phyloP scores from a whole-genome alignment of 2,888 invertebrate genomes.

The Alcis repandata region DNA sequence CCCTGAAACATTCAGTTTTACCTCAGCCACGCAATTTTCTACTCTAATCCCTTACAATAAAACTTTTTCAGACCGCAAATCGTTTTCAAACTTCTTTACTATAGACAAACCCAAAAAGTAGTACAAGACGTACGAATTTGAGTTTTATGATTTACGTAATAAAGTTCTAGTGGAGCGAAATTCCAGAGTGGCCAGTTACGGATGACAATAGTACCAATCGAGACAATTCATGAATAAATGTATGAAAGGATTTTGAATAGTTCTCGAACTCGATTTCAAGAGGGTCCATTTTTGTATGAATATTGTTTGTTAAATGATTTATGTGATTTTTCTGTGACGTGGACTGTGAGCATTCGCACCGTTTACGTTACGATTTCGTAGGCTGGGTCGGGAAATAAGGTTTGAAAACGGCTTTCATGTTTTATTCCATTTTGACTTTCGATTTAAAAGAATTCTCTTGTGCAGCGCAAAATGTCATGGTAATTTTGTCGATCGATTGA shows the following conservation, averaged over 20 bases:
- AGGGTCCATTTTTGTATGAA: slow-evolving; percentile 49
- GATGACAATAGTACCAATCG: slow-evolving; percentile 53
- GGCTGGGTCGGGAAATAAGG: slow-evolving; percentile 12
- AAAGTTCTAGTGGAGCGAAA: slow-evolving; percentile 24
- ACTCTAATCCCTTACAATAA: slow-evolving; percentile 40
- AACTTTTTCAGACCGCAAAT: slow-evolving; percentile 39
- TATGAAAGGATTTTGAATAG: slow-evolving; percentile 51
- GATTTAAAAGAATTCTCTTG: not conserved
- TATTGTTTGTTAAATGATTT: slow-evolving; percentile 48
- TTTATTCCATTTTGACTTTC: slow-evolving; percentile 17
- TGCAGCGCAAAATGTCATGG: not conserved
- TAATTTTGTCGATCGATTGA: no score
- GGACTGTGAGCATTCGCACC: slow-evolving; percentile 11
- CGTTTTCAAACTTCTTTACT: slow-evolving; percentile 42
- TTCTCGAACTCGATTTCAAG: slow-evolving; percentile 45
- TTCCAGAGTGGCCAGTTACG: slow-evolving; percentile 35
- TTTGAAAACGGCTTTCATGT: slow-evolving; percentile 13
- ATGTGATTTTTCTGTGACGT: slow-evolving; percentile 30
- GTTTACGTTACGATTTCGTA: slow-evolving; percentile 18
- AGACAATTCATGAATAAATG: slow-evolving; percentile 53
- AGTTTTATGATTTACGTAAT: slow-evolving; percentile 22
- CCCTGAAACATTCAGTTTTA: slow-evolving; percentile 23
- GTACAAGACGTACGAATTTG: slow-evolving; percentile 16
- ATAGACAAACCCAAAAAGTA: slow-evolving; percentile 24
- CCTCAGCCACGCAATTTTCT: slow-evolving; percentile 29